Conservation (phyloP, 2,888 invertebrate genomes). For the Nemotelus pantherinus region DNA sequence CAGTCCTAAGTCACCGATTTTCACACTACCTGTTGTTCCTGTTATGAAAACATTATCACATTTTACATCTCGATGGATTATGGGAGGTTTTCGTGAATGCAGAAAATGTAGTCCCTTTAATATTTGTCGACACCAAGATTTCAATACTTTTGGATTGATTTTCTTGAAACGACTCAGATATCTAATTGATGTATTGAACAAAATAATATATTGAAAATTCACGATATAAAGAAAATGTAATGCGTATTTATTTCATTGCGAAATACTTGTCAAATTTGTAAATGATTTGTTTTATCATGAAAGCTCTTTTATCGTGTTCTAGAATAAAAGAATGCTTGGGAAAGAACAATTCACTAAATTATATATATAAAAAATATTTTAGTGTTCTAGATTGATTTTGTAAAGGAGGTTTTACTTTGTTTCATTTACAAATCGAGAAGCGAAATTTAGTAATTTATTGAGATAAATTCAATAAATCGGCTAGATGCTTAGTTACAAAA, state of each 20-base stretch:
- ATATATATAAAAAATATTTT: conserved; percentile 61
- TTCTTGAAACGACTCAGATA: conserved; percentile 96
- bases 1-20: conserved; percentile 97
- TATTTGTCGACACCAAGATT: conserved; percentile 99
- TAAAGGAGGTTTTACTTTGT: too few relatives aligned
- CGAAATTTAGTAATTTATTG: too few relatives aligned
- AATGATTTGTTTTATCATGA: too few relatives aligned
- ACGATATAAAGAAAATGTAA: too few relatives aligned
- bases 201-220: too few relatives aligned
- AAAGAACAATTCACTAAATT: too few relatives aligned
- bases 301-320: neutral
- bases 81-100: conserved; percentile 94
- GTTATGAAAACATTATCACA: conserved; percentile 99
- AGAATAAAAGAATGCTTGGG: neutral
- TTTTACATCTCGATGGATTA: conserved; percentile 95
- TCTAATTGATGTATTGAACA: conserved; percentile 65
- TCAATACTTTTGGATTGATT: conserved; percentile 96
- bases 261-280: too few relatives aligned
- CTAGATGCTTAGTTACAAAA: too few relatives aligned
- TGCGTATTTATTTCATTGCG: too few relatives aligned
- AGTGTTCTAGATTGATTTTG: too few relatives aligned
- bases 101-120: conserved; percentile 96
- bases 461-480: too few relatives aligned
- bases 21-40: conserved; percentile 98
- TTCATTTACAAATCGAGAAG: too few relatives aligned